Percentiles rank a stretch among this genome's conserved stretches.
Evolutionary conservation across 2,888 invertebrate species (phyloP).

Genomic region (Conops quadrifasciatus): DNA sequence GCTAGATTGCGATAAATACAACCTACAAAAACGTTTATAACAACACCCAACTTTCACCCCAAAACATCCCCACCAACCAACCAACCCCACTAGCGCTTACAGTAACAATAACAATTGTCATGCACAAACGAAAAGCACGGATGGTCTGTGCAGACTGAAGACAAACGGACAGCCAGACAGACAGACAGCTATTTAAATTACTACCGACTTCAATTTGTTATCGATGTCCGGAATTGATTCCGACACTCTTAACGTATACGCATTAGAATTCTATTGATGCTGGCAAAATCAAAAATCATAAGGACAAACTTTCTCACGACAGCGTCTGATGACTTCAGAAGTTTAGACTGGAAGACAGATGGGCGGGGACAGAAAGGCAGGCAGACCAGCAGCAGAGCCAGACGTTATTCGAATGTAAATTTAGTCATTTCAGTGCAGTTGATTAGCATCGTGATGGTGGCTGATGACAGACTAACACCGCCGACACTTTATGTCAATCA

Average conservation of each 20-base stretch:
- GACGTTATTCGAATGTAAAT: slow-evolving; percentile 12
- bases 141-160: slow-evolving; percentile 4
- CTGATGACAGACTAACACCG: neutral
- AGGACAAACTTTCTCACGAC: slow-evolving; percentile 28
- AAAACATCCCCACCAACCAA: too few species aligned
- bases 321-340: neutral
- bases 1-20: too few species aligned
- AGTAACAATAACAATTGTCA: too few species aligned
- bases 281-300: slow-evolving; percentile 16
- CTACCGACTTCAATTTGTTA: slow-evolving; percentile 17
- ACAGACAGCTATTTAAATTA: slow-evolving; percentile 17
- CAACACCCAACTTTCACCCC: too few species aligned
- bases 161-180: too few species aligned
- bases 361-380: neutral
- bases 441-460: slow-evolving; percentile 24
- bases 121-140: neutral
- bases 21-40: too few species aligned
- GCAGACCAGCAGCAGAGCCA: neutral
- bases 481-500: too few species aligned
- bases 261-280: too few species aligned
- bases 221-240: slow-evolving; percentile 5
- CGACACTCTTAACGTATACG: neutral
- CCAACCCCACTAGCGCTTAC: too few species aligned
- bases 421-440: slow-evolving; percentile 12
- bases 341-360: neutral